A percentile compares a stretch with the other conserved stretches of the same genome.
Evolutionary conservation across 1,140 invertebrate species (phyloP).

Genomic region (Aphelinus atriplicis): DNA sequence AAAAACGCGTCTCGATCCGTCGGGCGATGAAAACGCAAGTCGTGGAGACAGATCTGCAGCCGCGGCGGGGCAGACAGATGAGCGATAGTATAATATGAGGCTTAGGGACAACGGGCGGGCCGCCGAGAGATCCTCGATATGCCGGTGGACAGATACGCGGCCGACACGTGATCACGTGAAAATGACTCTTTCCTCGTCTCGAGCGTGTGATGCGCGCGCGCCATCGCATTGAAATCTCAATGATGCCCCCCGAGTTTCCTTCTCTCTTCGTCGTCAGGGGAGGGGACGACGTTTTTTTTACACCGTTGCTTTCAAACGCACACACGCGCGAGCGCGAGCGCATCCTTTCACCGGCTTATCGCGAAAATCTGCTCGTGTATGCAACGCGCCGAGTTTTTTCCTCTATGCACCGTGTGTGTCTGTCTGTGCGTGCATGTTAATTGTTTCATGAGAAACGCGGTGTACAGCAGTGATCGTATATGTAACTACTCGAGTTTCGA

Average conservation of each 20-base stretch:
- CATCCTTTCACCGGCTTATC: too few relatives aligned
- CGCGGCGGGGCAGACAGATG: background rate
- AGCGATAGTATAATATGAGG: background rate
- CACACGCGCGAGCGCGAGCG: too few relatives aligned
- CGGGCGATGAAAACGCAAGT: background rate
- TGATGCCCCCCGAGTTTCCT: background rate
- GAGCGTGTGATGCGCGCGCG: too few relatives aligned
- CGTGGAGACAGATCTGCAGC: background rate
- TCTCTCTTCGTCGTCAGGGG: background rate
- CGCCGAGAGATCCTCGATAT: background rate
- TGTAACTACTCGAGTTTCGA: background rate
- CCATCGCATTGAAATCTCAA: slow-evolving; percentile 19
- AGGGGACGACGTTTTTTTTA: background rate
- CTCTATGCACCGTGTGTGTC: too few relatives aligned
- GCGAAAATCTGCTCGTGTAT: too few relatives aligned
- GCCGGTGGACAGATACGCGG: background rate
- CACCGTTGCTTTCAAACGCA: background rate
- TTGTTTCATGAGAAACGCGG: background rate
- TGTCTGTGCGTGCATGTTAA: background rate
- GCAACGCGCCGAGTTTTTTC: too few relatives aligned
- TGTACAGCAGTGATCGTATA: background rate
- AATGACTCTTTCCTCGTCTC: slow-evolving; percentile 8
- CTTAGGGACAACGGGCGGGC: background rate
- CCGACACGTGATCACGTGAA: slow-evolving; percentile 1
- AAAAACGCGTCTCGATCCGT: too few relatives aligned